A percentile compares a stretch with the other conserved stretches of the same genome.
These are phyloP conservation scores for Gnathonemus longibarbis DNA, from an alignment of 2,113 vertebrate genomes.

Conservation along the genomic window DNA sequence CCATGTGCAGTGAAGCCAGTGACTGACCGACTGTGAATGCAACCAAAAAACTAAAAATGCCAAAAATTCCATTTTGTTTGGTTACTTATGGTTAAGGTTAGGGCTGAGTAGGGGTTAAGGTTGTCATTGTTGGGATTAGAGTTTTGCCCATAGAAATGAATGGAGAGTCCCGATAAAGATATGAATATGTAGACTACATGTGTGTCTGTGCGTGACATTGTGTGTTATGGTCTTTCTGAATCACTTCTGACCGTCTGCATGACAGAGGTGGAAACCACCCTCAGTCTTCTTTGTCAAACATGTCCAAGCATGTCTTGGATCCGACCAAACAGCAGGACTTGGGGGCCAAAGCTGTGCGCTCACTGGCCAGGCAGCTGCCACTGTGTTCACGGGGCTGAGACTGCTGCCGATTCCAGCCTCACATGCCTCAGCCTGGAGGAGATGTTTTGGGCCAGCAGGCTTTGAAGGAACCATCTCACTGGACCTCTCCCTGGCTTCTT, in stretches of 20 bases:
- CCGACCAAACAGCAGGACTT: not conserved
- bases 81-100: not conserved
- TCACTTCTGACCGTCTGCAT: not conserved
- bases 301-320: not conserved
- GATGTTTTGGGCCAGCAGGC: not conserved
- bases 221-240: not conserved
- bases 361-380: not conserved
- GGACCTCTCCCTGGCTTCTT: slow-evolving; percentile 30
- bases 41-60: not conserved
- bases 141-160: not conserved
- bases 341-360: not conserved
- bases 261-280: not conserved
- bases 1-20: not conserved
- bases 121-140: not conserved
- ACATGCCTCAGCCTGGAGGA: not conserved
- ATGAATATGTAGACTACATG: not conserved
- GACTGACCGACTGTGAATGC: not conserved
- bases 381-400: not conserved
- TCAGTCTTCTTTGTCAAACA: not conserved
- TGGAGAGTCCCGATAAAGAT: not conserved
- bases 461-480: slow-evolving; percentile 32
- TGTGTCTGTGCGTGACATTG: not conserved
- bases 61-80: not conserved
- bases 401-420: not conserved
- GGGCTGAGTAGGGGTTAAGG: not conserved